Conservation (phyloP, 2,888 invertebrate genomes). For the Lathronympha strigana region DNA sequence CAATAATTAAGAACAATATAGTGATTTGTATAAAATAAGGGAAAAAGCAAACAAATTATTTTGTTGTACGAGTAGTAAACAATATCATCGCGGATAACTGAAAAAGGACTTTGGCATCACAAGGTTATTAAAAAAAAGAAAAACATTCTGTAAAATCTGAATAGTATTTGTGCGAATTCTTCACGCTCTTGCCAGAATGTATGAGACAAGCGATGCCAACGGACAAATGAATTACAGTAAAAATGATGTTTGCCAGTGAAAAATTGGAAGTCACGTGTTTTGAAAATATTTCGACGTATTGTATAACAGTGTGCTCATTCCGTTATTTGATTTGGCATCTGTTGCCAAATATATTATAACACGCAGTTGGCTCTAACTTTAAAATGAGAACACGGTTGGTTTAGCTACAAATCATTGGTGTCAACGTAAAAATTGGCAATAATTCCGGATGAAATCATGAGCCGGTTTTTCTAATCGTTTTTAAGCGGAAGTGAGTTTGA, state of each 20-base stretch:
- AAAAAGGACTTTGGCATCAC: not conserved
- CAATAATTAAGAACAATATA: too few species aligned
- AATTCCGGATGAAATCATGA: constrained; percentile 25
- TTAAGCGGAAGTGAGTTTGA: constrained; percentile 1
- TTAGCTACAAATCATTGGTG: constrained; percentile 36
- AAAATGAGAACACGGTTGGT: constrained; percentile 30
- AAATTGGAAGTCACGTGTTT: constrained; percentile 26
- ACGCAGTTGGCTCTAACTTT: constrained; percentile 34
- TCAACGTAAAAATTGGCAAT: constrained; percentile 37
- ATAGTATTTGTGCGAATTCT: constrained; percentile 8
- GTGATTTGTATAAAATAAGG: too few species aligned
- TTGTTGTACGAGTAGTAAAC: too few species aligned
- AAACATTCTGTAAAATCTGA: not conserved
- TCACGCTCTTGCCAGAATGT: not conserved
- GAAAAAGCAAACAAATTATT: too few species aligned
- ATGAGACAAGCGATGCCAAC: constrained; percentile 19
- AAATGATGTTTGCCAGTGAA: constrained; percentile 10
- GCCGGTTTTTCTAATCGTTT: constrained; percentile 6
- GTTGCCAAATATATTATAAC: constrained; percentile 34
- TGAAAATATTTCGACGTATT: constrained; percentile 31
- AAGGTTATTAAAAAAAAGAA: not conserved
- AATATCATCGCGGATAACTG: not conserved
- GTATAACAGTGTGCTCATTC: constrained; percentile 35
- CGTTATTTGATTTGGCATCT: constrained; percentile 30
- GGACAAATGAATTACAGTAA: constrained; percentile 8